phyloP scores from a whole-genome alignment of 1,140 invertebrate species.

The Pseudomyrmex gracilis region DNA sequence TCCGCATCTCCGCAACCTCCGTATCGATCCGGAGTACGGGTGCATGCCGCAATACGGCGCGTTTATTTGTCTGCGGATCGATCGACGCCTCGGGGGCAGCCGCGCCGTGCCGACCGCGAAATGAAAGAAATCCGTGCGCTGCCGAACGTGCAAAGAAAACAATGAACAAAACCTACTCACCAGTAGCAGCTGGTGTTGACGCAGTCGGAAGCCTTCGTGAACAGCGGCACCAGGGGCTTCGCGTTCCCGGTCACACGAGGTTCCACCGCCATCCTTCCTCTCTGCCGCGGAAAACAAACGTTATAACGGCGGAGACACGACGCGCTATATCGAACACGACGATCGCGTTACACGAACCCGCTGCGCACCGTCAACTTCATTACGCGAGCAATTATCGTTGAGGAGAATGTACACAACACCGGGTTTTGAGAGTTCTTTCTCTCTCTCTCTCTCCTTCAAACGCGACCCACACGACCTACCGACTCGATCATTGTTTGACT shows the following conservation, averaged over 20 bases:
- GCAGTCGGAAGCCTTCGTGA: conserved; percentile 84
- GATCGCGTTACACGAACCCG: conserved; percentile 21
- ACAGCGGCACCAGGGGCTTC: conserved; percentile 84
- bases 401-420: no score
- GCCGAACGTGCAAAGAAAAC: no score
- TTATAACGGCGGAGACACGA: conserved; percentile 8
- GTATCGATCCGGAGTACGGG: conserved; percentile 68
- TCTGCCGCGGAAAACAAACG: conserved; percentile 58
- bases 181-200: conserved; percentile 86
- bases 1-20: conserved; percentile 61
- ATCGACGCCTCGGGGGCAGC: conserved; percentile 13
- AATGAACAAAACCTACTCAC: conserved; percentile 77
- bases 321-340: not conserved
- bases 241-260: conserved; percentile 79
- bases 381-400: not conserved
- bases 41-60: conserved; percentile 71
- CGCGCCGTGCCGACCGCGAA: not conserved
- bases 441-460: not conserved
- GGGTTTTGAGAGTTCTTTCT: not conserved
- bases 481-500: conserved; percentile 57
- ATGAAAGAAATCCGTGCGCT: no score
- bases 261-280: conserved; percentile 79
- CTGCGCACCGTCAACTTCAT: conserved; percentile 41
- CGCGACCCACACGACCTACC: conserved; percentile 32
- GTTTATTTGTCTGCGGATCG: conserved; percentile 65